Evolutionary conservation across 2,888 invertebrate species (phyloP).

Genomic region (Drosophila picticornis): DNA sequence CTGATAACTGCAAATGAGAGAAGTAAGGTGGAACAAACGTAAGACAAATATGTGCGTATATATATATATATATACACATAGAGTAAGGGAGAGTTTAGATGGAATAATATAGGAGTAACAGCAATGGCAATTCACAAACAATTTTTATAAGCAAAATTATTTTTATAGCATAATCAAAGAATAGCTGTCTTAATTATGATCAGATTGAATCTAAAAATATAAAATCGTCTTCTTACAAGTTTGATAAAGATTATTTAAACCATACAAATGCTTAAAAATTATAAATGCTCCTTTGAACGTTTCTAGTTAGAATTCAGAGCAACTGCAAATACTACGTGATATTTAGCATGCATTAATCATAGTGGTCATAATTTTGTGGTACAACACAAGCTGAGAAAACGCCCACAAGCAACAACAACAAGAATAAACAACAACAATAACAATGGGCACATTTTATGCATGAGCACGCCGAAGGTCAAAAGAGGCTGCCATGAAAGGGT

Average conservation of each 20-base stretch:
- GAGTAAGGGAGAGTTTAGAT: not conserved
- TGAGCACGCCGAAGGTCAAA: conserved; percentile 67
- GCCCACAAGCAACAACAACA: conserved; percentile 11
- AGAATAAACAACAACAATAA: conserved; percentile 19
- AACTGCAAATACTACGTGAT: conserved; percentile 3
- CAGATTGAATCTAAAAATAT: not conserved
- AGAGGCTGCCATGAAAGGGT: conserved; percentile 47
- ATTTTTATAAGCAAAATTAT: not conserved
- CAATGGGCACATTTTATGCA: conserved; percentile 56
- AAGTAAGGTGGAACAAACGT: not conserved
- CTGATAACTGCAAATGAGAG: not conserved
- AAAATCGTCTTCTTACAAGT: not conserved
- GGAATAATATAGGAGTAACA: not conserved
- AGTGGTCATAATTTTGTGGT: conserved; percentile 31
- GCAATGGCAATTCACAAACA: not conserved
- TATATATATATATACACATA: not conserved
- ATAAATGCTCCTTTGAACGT: not conserved
- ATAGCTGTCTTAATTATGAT: not conserved
- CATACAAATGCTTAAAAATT: too few species aligned
- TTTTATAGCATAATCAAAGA: not conserved
- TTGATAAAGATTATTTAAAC: too few species aligned
- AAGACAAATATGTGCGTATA: not conserved
- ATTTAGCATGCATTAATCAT: conserved; percentile 42
- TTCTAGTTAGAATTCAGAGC: not conserved
- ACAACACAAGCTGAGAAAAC: conserved; percentile 8